These are phyloP conservation scores for Yponomeuta malinellus DNA, from an alignment of 2,888 invertebrate species.

Conservation along the genomic window DNA sequence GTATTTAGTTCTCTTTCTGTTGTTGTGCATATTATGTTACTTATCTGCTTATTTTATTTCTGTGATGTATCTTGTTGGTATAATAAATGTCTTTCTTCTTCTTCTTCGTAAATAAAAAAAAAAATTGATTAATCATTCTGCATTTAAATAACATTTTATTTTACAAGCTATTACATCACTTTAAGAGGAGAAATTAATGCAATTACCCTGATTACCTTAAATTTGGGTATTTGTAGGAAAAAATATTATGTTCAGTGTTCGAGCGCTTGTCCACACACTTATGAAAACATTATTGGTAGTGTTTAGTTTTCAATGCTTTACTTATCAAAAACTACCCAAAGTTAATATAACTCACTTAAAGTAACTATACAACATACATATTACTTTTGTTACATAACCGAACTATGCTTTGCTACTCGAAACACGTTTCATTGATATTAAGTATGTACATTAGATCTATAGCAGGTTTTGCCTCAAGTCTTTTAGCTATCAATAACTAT, in stretches of 20 bases:
- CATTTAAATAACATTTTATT: too few relatives aligned
- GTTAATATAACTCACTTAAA: conserved; percentile 59
- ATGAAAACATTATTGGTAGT: conserved; percentile 11
- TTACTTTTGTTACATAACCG: conserved; percentile 21
- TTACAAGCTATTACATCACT: not conserved
- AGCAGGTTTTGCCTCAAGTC: conserved; percentile 45
- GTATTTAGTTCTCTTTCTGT: too few relatives aligned
- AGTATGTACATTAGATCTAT: conserved; percentile 41
- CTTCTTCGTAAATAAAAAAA: too few relatives aligned
- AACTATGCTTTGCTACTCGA: conserved; percentile 32
- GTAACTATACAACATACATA: conserved; percentile 63
- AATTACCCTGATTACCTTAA: conserved; percentile 66
- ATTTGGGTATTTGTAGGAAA: not conserved
- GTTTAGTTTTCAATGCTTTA: conserved; percentile 58
- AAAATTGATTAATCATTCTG: too few relatives aligned
- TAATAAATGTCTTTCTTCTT: too few relatives aligned
- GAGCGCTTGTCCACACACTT: conserved; percentile 53
- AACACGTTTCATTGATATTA: conserved; percentile 51
- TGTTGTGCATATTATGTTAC: too few relatives aligned
- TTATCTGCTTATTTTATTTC: too few relatives aligned
- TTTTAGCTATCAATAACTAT: conserved; percentile 44
- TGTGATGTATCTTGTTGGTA: too few relatives aligned
- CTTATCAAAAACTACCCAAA: conserved; percentile 74
- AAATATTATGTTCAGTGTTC: conserved; percentile 13
- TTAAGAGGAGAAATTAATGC: not conserved